Evolutionary conservation across 53 echinoderm and acorn worm species (phyloP).

Genomic region (Mesocentrotus franciscanus): DNA sequence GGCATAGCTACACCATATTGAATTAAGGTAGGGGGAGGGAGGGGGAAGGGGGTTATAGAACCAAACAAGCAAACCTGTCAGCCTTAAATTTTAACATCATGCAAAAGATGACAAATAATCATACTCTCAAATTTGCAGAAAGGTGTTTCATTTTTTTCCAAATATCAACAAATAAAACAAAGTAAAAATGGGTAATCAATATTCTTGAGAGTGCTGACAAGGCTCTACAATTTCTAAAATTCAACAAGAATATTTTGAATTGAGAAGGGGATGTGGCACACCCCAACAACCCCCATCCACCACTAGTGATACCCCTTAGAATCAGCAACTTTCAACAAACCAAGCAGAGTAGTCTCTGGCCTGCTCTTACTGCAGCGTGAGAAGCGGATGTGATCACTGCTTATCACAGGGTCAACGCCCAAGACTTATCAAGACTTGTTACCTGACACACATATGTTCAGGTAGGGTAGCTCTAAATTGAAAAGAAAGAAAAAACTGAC

Average conservation of each 20-base stretch:
- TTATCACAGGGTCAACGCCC: constrained; percentile 38
- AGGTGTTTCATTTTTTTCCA: too few species aligned
- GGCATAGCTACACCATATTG: neutral
- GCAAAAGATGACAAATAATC: neutral
- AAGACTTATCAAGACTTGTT: neutral
- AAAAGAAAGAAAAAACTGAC: neutral
- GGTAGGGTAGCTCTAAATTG: constrained; percentile 2
- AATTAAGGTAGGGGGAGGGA: neutral
- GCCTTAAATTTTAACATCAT: neutral
- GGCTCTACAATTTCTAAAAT: neutral
- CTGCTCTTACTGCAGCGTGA: neutral
- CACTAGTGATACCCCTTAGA: neutral
- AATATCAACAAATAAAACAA: neutral
- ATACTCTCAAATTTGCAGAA: too few species aligned
- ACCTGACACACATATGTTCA: neutral
- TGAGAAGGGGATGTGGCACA: neutral
- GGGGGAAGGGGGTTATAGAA: neutral
- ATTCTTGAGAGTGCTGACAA: neutral
- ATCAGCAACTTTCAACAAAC: neutral
- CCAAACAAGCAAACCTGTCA: neutral
- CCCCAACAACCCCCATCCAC: neutral
- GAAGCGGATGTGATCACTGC: neutral
- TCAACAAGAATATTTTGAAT: neutral
- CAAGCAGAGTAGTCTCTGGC: neutral
- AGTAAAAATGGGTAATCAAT: neutral